A percentile compares a stretch with the other conserved stretches of the same genome.
phyloP scores from a whole-genome alignment of 1,140 invertebrate species.

The Bombus polaris region DNA sequence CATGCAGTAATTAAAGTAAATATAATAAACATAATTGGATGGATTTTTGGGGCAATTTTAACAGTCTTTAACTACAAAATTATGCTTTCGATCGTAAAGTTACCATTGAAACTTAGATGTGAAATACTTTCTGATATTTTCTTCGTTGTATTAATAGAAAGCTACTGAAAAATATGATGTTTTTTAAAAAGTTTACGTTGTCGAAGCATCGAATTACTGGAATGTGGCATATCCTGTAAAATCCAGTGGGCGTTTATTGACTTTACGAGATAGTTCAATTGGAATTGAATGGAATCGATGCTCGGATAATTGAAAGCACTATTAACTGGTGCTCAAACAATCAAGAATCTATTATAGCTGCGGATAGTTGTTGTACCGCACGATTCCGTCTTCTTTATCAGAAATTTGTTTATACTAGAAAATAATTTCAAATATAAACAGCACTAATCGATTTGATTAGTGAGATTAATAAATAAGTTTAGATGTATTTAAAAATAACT shows the following conservation, averaged over 20 bases:
- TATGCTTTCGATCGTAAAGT: background rate
- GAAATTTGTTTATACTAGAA: background rate
- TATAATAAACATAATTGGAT: background rate
- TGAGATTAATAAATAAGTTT: background rate
- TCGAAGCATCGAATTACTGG: background rate
- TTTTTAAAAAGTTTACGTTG: background rate
- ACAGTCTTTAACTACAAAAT: background rate
- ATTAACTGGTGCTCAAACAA: background rate
- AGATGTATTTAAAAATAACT: too few relatives aligned
- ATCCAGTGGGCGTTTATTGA: background rate
- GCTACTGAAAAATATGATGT: background rate
- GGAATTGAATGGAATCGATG: slow-evolving; percentile 13
- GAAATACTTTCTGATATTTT: background rate
- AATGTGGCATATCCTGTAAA: background rate
- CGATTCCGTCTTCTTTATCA: background rate
- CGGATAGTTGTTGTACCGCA: background rate
- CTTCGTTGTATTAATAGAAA: too few relatives aligned
- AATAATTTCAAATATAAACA: background rate
- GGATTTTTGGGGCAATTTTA: background rate
- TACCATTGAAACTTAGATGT: background rate
- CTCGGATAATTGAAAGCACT: slow-evolving; percentile 15
- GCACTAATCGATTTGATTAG: background rate
- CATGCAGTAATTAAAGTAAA: too few relatives aligned
- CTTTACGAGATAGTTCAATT: slow-evolving; percentile 12
- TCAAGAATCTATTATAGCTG: background rate